Conservation (phyloP, 2,888 invertebrate genomes). For the Sarcophaga variegata region DNA sequence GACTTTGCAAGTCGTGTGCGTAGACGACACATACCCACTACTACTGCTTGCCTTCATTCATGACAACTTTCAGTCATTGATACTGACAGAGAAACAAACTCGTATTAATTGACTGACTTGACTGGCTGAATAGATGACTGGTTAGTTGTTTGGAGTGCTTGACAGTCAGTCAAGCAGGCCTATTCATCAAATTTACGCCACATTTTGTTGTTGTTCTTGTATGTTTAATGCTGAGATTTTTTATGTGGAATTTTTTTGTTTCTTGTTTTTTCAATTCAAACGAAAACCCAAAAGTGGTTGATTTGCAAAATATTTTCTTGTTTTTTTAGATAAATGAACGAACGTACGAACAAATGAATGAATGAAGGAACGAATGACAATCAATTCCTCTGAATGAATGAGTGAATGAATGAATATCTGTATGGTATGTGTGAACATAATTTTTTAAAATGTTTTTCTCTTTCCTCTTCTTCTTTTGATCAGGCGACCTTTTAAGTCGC, state of each 20-base stretch:
- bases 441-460: neutral
- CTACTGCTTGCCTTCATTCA: neutral
- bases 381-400: neutral
- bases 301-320: slow-evolving; percentile 53
- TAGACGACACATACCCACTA: neutral
- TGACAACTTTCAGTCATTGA: neutral
- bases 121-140: neutral
- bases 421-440: slow-evolving; percentile 11
- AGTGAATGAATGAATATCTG: neutral
- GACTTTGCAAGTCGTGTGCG: neutral
- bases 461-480: slow-evolving; percentile 51
- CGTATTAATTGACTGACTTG: neutral
- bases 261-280: slow-evolving; percentile 4
- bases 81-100: neutral
- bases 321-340: slow-evolving; percentile 13
- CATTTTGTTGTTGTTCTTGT: neutral
- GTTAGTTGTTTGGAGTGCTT: slow-evolving; percentile 13
- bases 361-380: slow-evolving; percentile 14
- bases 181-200: slow-evolving; percentile 35
- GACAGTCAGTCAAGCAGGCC: slow-evolving; percentile 13
- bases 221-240: slow-evolving; percentile 21
- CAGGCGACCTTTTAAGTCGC: slow-evolving; percentile 57
- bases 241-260: slow-evolving; percentile 20
- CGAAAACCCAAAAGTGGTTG: slow-evolving; percentile 60
- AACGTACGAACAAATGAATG: slow-evolving; percentile 7